Base-by-base conservation (phyloP, 2,888 invertebrate genomes). In the Coecobrya sp. region DNA sequence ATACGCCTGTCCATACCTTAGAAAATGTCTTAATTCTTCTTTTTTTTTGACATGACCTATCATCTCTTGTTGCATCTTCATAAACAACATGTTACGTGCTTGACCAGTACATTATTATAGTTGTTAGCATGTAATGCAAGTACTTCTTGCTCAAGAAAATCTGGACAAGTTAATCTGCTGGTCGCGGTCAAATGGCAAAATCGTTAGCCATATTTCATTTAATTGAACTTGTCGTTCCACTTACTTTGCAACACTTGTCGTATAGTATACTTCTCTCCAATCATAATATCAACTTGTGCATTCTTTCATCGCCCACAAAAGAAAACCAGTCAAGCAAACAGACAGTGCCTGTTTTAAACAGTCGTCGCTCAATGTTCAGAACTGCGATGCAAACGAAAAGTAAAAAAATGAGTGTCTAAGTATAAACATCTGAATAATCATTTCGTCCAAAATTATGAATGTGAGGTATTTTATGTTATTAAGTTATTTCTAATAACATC, bases 111-210 rank as follows among this genome's bases (percentile, higher is more conserved):
- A n/a, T n/a, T n/a, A n/a, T n/a, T n/a, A n/a, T n/a, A n/a, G n/a
- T n/a, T n/a, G n/a, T n/a, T n/a, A n/a, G n/a, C n/a, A n/a, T n/a
- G n/a, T n/a, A n/a, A n/a, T n/a, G n/a, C n/a, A n/a, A n/a, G n/a
- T n/a, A n/a, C n/a, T n/a, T n/a, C n/a, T n/a, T 42, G 73, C 42
- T 42, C n/a, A 73, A 62, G 55, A 82, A 82, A 82, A 70, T 19
- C 68, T 89, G 89, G 84, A 89, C 89, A 84, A 84, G 55, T 68
- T 89, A 89, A 89, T 89, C 89, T 89, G 82, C 42, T 52, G 8
- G 76, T 76, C 59, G 82, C 73, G 89, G 89, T 89, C 89, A 89
- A 89, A 89, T 89, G 89, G 89, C 89, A 89, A 89, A 82, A 68
- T 87, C 84, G 84, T 82, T 62, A 49, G 11, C 22, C 82, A 89